Conservation (phyloP, 2,888 invertebrate genomes). For the Parascotia fuliginaria region DNA sequence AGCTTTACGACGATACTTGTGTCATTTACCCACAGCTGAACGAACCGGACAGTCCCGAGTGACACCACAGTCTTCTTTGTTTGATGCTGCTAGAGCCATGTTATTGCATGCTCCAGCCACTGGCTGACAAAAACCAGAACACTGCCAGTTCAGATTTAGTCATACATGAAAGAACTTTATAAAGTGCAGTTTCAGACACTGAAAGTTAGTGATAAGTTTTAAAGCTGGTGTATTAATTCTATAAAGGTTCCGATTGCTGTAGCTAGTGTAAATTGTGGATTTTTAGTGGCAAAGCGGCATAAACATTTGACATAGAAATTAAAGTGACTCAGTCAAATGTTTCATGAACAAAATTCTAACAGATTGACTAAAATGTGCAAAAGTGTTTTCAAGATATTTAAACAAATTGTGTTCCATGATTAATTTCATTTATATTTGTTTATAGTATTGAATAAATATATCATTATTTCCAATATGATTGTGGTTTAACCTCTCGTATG, state of each 20-base stretch:
- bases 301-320: conserved; percentile 21
- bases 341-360: conserved; percentile 28
- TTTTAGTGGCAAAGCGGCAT: conserved; percentile 34
- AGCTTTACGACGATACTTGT: conserved; percentile 89
- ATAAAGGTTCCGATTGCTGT: conserved; percentile 22
- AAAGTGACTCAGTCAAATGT: conserved; percentile 29
- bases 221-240: conserved; percentile 28
- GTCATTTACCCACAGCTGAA: conserved; percentile 88
- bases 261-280: conserved; percentile 41
- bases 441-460: conserved; percentile 17
- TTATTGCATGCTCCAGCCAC: conserved; percentile 77
- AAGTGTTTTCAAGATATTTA: conserved; percentile 33
- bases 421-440: conserved; percentile 30
- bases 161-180: conserved; percentile 23
- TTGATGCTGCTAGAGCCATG: conserved; percentile 83
- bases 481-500: too few species aligned
- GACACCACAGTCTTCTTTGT: conserved; percentile 78
- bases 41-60: conserved; percentile 79
- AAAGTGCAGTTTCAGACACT: conserved; percentile 42
- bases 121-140: conserved; percentile 62
- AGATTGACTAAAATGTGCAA: conserved; percentile 35
- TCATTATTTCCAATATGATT: conserved; percentile 4
- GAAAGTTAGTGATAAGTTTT: conserved; percentile 27
- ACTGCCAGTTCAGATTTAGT: conserved; percentile 31
- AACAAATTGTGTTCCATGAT: conserved; percentile 23